These are phyloP conservation scores for Andrena bucephala DNA, from an alignment of 2,888 invertebrate genomes.

Conservation along the genomic window DNA sequence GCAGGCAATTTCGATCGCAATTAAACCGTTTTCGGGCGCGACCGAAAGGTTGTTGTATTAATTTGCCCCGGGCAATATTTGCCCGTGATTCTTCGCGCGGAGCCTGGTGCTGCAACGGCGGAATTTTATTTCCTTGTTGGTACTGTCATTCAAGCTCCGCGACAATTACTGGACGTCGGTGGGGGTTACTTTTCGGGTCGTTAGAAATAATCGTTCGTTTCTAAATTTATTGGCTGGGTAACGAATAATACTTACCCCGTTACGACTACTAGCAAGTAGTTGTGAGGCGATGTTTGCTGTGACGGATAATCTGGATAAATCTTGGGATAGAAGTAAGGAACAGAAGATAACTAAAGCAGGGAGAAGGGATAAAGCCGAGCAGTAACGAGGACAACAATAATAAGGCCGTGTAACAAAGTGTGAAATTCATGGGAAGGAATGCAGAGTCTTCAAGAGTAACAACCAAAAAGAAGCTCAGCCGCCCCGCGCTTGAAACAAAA, in stretches of 20 bases:
- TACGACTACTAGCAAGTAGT: too few species aligned
- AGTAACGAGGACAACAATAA: not conserved
- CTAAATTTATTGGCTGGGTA: too few species aligned
- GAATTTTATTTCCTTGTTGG: not conserved
- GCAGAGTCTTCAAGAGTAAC: not conserved
- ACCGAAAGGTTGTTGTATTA: conserved; percentile 25
- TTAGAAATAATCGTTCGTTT: too few species aligned
- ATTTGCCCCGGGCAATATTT: conserved; percentile 44
- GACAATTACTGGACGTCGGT: too few species aligned
- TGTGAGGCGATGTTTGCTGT: too few species aligned
- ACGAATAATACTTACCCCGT: too few species aligned
- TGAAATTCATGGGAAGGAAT: not conserved
- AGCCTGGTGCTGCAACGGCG: not conserved
- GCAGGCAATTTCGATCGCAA: conserved; percentile 54
- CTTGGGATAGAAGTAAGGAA: too few species aligned
- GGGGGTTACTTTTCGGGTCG: too few species aligned
- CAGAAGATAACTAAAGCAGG: too few species aligned
- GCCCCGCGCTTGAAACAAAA: not conserved
- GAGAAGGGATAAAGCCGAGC: too few species aligned
- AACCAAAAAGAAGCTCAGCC: not conserved
- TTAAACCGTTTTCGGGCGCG: conserved; percentile 51
- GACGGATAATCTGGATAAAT: too few species aligned
- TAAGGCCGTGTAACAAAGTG: not conserved
- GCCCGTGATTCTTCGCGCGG: conserved; percentile 1
- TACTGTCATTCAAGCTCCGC: not conserved